Percentiles rank a stretch among this genome's conserved stretches.
These are phyloP conservation scores for Silurus aristotelis DNA, from an alignment of 2,797 vertebrate genomes.

Conservation along the genomic window DNA sequence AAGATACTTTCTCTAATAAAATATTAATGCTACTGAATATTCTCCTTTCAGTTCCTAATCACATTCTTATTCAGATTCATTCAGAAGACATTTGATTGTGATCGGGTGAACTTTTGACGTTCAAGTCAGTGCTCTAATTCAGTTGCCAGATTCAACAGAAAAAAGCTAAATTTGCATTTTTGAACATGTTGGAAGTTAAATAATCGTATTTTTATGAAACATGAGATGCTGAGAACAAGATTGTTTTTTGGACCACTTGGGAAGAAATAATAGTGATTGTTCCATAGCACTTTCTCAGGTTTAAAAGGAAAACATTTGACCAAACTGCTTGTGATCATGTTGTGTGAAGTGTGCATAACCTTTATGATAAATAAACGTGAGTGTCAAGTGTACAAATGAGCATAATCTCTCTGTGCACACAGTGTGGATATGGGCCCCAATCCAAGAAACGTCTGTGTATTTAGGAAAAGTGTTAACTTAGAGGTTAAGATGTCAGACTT, in stretches of 20 bases:
- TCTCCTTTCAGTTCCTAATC: neutral
- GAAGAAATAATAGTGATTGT: constrained; percentile 26
- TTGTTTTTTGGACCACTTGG: constrained; percentile 5
- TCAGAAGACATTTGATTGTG: neutral
- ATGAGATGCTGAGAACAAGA: constrained; percentile 13
- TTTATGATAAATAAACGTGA: neutral
- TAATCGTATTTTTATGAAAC: constrained; percentile 21
- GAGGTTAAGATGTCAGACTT: too few relatives aligned
- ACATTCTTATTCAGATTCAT: neutral
- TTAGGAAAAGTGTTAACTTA: too few relatives aligned
- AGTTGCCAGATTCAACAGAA: constrained; percentile 33
- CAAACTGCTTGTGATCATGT: constrained; percentile 4
- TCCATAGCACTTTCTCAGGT: neutral
- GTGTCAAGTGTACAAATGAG: neutral
- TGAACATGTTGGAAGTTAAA: neutral
- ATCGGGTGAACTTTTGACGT: neutral
- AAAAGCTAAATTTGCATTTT: constrained; percentile 2
- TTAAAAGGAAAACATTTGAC: constrained; percentile 19
- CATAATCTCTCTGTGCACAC: constrained; percentile 4
- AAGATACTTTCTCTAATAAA: neutral
- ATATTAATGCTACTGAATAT: neutral
- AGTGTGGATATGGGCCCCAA: too few relatives aligned
- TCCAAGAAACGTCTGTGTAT: too few relatives aligned
- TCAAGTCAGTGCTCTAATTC: neutral
- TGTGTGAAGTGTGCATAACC: constrained; percentile 4